Percentiles rank a stretch among this genome's conserved stretches.
Conservation (phyloP, 1,140 invertebrate genomes). For the Monomorium pharaonis region DNA sequence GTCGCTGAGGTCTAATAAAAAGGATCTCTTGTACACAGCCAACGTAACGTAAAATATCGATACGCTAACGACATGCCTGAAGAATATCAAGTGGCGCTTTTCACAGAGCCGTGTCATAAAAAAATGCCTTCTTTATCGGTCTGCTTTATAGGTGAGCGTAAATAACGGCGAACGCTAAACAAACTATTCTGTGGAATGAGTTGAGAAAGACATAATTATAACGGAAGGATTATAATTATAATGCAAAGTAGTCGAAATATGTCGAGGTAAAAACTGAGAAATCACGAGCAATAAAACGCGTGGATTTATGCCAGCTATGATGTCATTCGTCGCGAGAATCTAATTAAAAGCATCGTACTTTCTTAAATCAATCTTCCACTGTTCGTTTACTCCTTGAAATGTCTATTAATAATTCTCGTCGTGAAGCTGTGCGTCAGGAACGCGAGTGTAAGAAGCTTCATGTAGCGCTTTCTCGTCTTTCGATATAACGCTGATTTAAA, state of each 20-base stretch:
- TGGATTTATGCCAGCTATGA: neutral
- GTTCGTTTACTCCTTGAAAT: neutral
- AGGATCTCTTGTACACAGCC: neutral
- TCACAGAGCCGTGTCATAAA: neutral
- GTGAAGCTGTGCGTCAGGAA: neutral
- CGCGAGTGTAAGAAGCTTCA: neutral
- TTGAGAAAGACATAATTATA: neutral
- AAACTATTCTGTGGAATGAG: conserved; percentile 1
- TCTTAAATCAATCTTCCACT: neutral
- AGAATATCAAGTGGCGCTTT: conserved; percentile 41
- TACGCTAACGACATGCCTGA: neutral
- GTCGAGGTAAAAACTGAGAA: neutral
- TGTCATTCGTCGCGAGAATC: neutral
- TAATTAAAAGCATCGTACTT: neutral
- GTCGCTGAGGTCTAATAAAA: neutral
- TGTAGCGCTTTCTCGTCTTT: neutral
- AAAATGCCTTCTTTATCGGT: conserved; percentile 18
- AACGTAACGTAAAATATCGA: conserved; percentile 5
- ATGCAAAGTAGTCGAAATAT: neutral
- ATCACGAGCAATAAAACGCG: neutral
- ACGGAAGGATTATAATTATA: neutral
- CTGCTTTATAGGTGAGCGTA: conserved; percentile 12
- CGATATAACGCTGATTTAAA: neutral
- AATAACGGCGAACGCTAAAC: conserved; percentile 40
- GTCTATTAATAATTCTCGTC: conserved; percentile 6